phyloP scores from a whole-genome alignment of 2,113 vertebrate genomes.

The Callorhinus ursinus region DNA sequence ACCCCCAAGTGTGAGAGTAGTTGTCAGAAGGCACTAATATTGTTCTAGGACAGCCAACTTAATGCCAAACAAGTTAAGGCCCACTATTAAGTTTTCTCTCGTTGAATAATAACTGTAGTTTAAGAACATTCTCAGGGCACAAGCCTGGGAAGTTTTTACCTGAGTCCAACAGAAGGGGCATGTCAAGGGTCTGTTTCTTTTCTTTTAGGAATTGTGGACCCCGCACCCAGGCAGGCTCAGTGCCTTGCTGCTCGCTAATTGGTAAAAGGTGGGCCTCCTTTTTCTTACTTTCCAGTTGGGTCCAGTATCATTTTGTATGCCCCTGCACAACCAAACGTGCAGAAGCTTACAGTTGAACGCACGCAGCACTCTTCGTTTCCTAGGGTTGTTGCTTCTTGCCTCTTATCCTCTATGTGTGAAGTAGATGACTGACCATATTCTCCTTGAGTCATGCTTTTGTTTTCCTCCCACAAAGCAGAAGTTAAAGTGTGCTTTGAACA shows the following conservation, averaged over 20 bases:
- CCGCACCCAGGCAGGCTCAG: background rate
- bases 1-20: background rate
- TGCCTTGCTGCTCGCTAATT: constrained; percentile 14
- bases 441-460: background rate
- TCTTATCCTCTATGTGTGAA: background rate
- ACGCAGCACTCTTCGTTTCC: background rate
- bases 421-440: background rate
- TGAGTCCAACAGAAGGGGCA: background rate
- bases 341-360: background rate
- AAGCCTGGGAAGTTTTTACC: background rate
- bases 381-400: background rate
- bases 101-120: background rate
- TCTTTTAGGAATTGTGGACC: constrained; percentile 45
- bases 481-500: background rate
- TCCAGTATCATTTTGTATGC: background rate
- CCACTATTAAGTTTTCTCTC: background rate
- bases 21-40: background rate
- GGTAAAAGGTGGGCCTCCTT: constrained; percentile 39
- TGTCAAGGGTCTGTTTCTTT: constrained; percentile 22
- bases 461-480: background rate
- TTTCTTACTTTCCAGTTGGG: constrained; percentile 26
- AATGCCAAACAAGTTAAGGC: background rate
- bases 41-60: background rate
- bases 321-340: background rate
- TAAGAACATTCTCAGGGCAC: background rate